A percentile compares a stretch with the other conserved stretches of the same genome.
Evolutionary conservation across 2,888 invertebrate species (phyloP).

Genomic region (Cataglyphis altisquamis): DNA sequence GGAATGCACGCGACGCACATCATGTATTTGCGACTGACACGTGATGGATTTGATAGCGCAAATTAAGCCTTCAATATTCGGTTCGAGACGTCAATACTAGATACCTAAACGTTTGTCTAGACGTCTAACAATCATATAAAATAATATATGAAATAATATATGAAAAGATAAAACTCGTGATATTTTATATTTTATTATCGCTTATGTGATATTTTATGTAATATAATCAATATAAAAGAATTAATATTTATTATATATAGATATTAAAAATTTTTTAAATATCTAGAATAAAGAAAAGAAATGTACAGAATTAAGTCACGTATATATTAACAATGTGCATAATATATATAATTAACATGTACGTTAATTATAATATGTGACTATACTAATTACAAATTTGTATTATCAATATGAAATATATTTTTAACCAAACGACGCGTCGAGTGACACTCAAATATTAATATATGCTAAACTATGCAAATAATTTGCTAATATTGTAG

Average conservation of each 20-base stretch:
- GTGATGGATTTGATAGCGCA: conserved; percentile 18
- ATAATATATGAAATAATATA: background rate
- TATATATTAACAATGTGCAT: background rate
- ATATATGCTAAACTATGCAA: background rate
- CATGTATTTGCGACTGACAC: conserved; percentile 13
- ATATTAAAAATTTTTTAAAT: background rate
- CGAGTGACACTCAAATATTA: background rate
- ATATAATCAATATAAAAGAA: background rate
- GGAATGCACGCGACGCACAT: conserved; percentile 22
- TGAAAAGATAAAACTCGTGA: background rate
- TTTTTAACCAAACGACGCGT: background rate
- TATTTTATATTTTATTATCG: background rate
- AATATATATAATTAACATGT: background rate
- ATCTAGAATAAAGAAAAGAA: background rate
- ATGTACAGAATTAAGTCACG: background rate
- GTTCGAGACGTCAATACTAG: background rate
- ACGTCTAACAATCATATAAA: background rate
- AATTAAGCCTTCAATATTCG: conserved; percentile 5
- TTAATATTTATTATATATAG: background rate
- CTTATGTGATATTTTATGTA: background rate
- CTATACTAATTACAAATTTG: background rate
- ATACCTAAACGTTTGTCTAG: background rate
- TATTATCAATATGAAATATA: background rate
- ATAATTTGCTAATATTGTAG: background rate
- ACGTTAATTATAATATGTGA: background rate